Evolutionary conservation across 2,888 invertebrate species (phyloP), one percentile per base, ranked within the genome.

Genomic region (Ferrisia virgata): DNA sequence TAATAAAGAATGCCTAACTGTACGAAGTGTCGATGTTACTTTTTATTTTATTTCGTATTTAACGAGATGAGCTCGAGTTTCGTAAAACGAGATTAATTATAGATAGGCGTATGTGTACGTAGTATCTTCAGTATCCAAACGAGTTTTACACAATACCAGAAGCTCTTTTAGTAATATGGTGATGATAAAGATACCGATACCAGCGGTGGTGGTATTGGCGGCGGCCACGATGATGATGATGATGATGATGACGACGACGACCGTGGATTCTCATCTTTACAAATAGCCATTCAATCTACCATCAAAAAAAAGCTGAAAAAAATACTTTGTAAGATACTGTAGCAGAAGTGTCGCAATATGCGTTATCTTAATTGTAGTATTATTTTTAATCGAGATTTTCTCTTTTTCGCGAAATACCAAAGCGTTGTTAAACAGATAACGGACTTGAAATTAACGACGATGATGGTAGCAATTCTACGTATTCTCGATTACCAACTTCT

Each of bases 31-130:
- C 22, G 22, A 18, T 18, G 53, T 53, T 40, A 40, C 40, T 53
- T 53, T 53, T 53, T 53, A 53, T 53, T 53, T 53, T 53, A 53
- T 53, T 53, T 22, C 6, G 53, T 53, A 53, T 64, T 64, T 64
- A 64, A 28, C 64, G 28, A 64, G 15, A 28, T 64, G 25, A 15
- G 9, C 72, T 76, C 28, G 28, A 28, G 33, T 76, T 76, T 76
- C 72, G 72, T 76, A 76, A 53, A 76, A 33, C 18, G 22, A 76
- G 72, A 76, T 76, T 76, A 76, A 76, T 76, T 76, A 76, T 36
- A 76, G 36, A 76, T 64, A 64, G 25, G 28, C 64, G 64, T 53
- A 53, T 9, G n/a, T n/a, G n/a, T n/a, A n/a, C n/a, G n/a, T n/a
- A n/a, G n/a, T n/a, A 53, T 53, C 22, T 22, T 18, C 22, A 11